Conservation (phyloP, 2,797 vertebrate species). For the Aldrovandia affinis region DNA sequence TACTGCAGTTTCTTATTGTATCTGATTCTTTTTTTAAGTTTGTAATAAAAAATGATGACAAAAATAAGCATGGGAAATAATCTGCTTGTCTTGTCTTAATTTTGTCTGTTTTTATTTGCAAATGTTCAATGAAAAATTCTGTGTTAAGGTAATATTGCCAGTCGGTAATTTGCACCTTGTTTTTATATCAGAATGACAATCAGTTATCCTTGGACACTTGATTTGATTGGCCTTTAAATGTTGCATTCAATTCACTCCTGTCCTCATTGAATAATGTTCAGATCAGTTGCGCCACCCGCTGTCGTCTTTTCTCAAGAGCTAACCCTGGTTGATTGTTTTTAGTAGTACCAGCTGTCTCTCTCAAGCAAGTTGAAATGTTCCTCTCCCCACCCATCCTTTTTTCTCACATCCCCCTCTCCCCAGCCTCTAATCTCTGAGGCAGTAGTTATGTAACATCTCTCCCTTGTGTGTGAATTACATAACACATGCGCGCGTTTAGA, state of each 20-base stretch:
- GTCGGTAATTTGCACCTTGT: conserved; percentile 34
- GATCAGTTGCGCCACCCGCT: conserved; percentile 29
- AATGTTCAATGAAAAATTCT: background rate
- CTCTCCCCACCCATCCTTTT: conserved; percentile 41
- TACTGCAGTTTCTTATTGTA: conserved; percentile 97
- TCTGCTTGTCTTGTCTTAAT: conserved; percentile 53
- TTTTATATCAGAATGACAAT: background rate
- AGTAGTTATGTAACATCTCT: conserved; percentile 70
- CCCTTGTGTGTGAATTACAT: conserved; percentile 61
- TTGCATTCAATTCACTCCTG: background rate
- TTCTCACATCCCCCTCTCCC: conserved; percentile 36
- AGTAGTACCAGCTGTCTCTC: conserved; percentile 34
- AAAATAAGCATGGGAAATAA: conserved; percentile 69
- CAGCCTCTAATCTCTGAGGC: conserved; percentile 55
- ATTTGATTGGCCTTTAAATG: conserved; percentile 1
- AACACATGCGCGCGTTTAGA: background rate
- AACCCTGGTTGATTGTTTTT: background rate
- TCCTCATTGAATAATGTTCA: background rate
- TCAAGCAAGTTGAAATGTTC: conserved; percentile 1
- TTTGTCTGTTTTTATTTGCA: conserved; percentile 19
- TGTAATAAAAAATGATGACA: conserved; percentile 91
- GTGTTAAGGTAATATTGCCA: background rate
- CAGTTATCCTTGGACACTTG: background rate
- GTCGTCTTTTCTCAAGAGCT: conserved; percentile 50
- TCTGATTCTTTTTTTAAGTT: conserved; percentile 97